A percentile compares a stretch with the other conserved stretches of the same genome.
phyloP scores from a whole-genome alignment of 1,140 invertebrate species.

The Coenobita brevimanus region DNA sequence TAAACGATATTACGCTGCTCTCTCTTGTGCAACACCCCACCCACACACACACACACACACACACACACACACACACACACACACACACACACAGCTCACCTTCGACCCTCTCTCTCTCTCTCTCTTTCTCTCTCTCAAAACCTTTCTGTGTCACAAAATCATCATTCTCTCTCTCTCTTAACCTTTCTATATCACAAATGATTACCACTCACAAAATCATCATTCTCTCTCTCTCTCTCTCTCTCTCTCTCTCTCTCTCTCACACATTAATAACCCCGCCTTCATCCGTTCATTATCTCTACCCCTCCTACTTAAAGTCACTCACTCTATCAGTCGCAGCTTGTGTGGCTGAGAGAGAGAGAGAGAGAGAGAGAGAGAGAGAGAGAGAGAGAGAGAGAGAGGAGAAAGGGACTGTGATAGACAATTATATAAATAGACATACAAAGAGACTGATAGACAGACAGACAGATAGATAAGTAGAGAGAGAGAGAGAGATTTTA shows the following conservation, averaged over 20 bases:
- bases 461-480: background rate
- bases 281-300: background rate
- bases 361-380: no score
- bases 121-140: slow-evolving; percentile 17
- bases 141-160: background rate
- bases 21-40: no score
- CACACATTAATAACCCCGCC: background rate
- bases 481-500: background rate
- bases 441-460: no score
- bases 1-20: no score
- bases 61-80: no score
- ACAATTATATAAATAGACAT: background rate
- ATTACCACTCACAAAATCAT: no score
- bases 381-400: background rate
- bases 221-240: background rate
- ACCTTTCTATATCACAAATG: no score
- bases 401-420: background rate
- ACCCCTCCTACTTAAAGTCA: background rate
- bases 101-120: no score
- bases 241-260: background rate
- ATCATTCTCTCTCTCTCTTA: background rate
- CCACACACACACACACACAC: no score
- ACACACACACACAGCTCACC: no score
- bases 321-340: no score
- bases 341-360: no score